Percentiles rank a stretch among this genome's conserved stretches.
Conservation (phyloP, 2,113 vertebrate species). For the Ctenodactylus gundi region DNA sequence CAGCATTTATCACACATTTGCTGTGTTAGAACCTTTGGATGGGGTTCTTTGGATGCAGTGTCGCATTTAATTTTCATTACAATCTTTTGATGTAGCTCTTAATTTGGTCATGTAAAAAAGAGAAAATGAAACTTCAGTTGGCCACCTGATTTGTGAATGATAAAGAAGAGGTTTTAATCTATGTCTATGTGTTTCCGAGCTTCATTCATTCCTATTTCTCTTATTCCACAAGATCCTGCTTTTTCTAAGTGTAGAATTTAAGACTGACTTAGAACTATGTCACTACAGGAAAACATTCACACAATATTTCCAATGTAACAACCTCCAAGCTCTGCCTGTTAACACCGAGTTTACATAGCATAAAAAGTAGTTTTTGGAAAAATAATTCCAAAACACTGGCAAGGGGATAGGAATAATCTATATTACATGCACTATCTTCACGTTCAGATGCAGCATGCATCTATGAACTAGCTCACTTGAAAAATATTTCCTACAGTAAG, state of each 20-base stretch:
- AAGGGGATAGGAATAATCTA: neutral
- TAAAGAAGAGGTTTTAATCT: neutral
- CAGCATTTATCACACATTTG: neutral
- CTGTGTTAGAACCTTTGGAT: neutral
- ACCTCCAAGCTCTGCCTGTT: neutral
- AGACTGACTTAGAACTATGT: neutral
- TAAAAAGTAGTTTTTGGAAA: neutral
- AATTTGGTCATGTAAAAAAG: neutral
- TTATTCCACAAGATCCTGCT: rapidly evolving
- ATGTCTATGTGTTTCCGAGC: neutral
- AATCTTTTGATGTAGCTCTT: neutral
- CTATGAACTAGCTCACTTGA: neutral
- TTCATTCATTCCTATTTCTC: no score
- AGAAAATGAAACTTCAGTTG: neutral
- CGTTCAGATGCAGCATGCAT: neutral
- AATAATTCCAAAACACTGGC: neutral
- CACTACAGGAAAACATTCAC: neutral
- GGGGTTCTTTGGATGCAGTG: neutral
- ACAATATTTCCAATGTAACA: neutral
- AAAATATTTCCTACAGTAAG: neutral
- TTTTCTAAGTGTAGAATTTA: neutral
- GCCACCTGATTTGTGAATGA: neutral
- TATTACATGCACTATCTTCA: rapidly evolving
- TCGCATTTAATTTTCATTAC: neutral
- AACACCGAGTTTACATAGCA: neutral